These are phyloP conservation scores for Eupithecia insigniata DNA, from an alignment of 2,888 invertebrate species.

Conservation along the genomic window DNA sequence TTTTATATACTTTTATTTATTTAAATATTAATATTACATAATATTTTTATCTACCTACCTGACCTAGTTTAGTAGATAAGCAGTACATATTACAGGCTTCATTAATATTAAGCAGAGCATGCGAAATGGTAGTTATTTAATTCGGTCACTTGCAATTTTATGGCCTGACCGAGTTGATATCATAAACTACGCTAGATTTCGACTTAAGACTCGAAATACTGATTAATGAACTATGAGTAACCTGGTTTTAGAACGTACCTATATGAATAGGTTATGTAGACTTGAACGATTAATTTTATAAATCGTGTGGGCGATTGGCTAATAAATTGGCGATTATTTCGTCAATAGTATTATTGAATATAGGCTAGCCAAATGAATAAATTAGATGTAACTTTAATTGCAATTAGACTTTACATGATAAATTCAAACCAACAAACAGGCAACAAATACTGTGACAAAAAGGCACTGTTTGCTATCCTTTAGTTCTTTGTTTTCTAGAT, in stretches of 20 bases:
- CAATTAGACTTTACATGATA: neutral
- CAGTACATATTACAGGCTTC: constrained; percentile 7
- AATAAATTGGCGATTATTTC: neutral
- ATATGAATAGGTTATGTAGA: neutral
- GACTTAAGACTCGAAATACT: constrained; percentile 4
- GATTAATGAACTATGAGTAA: constrained; percentile 15
- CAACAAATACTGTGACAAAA: neutral
- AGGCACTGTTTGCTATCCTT: neutral
- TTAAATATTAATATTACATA: too few species aligned
- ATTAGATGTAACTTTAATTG: neutral
- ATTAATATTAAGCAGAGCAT: constrained; percentile 16
- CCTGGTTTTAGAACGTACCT: constrained; percentile 14
- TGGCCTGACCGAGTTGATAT: constrained; percentile 40
- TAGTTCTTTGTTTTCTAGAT: too few species aligned
- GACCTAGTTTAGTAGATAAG: neutral
- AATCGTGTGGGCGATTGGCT: neutral
- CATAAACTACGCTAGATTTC: constrained; percentile 33
- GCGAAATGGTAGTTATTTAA: constrained; percentile 26
- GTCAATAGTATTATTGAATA: neutral
- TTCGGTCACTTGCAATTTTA: constrained; percentile 45
- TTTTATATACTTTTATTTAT: too few species aligned
- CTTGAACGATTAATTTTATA: constrained; percentile 9
- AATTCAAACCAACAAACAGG: neutral
- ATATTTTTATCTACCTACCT: neutral
- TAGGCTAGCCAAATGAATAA: neutral